Evolutionary conservation across 2,888 invertebrate species (phyloP), one percentile per base, ranked within the genome.

Genomic region (Harmothoe impar): DNA sequence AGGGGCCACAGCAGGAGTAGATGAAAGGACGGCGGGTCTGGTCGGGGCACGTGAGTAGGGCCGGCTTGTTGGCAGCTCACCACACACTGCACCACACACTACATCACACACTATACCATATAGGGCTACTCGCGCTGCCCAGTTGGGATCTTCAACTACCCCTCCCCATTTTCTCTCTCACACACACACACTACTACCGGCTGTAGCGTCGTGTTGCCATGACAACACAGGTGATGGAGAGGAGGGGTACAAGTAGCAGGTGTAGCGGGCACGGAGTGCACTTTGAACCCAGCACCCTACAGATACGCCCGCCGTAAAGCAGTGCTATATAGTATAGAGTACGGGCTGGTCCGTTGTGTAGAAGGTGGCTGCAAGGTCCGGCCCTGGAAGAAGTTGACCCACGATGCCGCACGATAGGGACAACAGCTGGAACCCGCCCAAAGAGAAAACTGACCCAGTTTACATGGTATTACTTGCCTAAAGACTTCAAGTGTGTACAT

Each of bases 201-300:
- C 62, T n/a, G n/a, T n/a, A 62, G 62, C 62, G 62, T 62, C 62
- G 20, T 20, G 62, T 62, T 62, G 62, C 62, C 62, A 62, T 62
- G 62, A 15, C 3, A 62, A 62, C 62, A 62, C 62, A 62, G 62
- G 62, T 62, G 62, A 62, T 62, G 62, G 62, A 62, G 62, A 62
- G 62, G 20, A 62, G 62, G 62, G 43, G 62, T n/a, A 62, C 23
- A 62, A 62, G 62, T 20, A 62, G 23, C 62, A 62, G 62, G 62
- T 62, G 62, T 62, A 62, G 7, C n/a, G 23, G 62, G 62, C 62
- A 62, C 62, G 20, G 62, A 62, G 62, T 62, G 62, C 15, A 62
- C 62, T 62, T 62, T 62, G 62, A 62, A 62, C 62, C 15, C 62
- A n/a, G 23, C 62, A 62, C 62, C 43, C 62, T 62, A 62, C 62